Percentiles rank a stretch among this genome's conserved stretches.
Conservation (phyloP, 1,140 invertebrate species). For the Musca vetustissima region DNA sequence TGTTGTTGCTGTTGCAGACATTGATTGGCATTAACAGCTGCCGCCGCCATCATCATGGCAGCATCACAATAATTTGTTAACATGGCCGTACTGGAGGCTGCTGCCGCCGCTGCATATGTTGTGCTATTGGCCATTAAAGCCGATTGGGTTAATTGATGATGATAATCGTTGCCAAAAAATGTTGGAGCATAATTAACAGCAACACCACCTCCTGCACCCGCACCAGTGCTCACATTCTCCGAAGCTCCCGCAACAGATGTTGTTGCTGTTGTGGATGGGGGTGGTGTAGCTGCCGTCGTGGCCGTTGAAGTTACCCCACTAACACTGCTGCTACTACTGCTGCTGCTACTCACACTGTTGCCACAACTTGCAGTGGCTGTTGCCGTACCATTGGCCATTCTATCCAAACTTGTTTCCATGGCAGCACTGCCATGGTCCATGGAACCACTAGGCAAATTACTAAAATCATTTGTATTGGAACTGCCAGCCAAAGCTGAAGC, state of each 20-base stretch:
- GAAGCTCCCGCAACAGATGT: conserved; percentile 6
- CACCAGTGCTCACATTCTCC: neutral
- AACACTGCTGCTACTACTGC: conserved; percentile 7
- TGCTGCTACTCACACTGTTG: conserved; percentile 16
- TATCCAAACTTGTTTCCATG: conserved; percentile 10
- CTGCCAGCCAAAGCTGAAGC: neutral
- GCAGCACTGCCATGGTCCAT: neutral
- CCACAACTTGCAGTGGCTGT: neutral
- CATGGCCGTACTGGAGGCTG: conserved; percentile 45
- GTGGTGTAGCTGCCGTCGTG: neutral
- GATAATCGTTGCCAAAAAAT: conserved; percentile 21
- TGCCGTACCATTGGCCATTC: too few species aligned
- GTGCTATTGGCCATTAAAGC: conserved; percentile 10
- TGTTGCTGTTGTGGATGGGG: neutral
- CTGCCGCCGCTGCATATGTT: conserved; percentile 22
- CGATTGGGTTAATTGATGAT: conserved; percentile 20
- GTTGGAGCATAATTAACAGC: conserved; percentile 20
- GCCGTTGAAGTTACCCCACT: conserved; percentile 22
- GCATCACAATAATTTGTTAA: conserved; percentile 54
- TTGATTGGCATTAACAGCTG: conserved; percentile 54
- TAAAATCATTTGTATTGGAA: conserved; percentile 7
- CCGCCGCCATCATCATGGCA: conserved; percentile 54
- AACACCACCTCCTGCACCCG: neutral
- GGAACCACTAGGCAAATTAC: neutral
- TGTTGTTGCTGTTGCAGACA: conserved; percentile 53